Evolutionary conservation across 2,797 vertebrate genomes (phyloP), one percentile per base, ranked within the genome.

Genomic region (Esox lucius): DNA sequence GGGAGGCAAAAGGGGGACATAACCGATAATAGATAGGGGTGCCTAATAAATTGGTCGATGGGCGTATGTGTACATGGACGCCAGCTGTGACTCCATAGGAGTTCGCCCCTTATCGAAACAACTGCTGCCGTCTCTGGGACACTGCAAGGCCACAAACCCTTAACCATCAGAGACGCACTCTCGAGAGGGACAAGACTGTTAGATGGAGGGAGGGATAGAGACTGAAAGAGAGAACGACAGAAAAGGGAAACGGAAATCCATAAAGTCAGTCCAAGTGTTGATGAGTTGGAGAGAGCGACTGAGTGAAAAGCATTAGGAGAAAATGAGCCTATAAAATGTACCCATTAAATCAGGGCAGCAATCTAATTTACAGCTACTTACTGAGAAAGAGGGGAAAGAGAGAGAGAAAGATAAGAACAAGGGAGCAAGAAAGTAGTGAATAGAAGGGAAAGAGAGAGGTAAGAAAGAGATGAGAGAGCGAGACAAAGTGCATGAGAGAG

Each of bases 341-440:
- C 35, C 19, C n/a, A 68, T 68, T 68, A 68, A 46, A 16, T 46
- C 33, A 17, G 26, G 61, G 61, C 61, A 28, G 61, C 24, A 64
- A 64, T 64, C n/a, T 24, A 1, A 62, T 62, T 62, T 62, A 28
- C 24, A 62, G 61, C 12, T 22, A 28, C 11, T 28, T 62, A 26
- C n/a, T 28, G 8, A 24, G 61, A 24, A 22, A 62, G 0, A 62
- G 17, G 15, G 17, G 49, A 49, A 4, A 56, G 22, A 28, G 61
- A 28, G 2, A 64, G 61, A 62, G 59, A 26, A 9, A 62, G n/a
- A 81, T 87, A 88, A 88, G 89, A 83, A 88, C 85, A 42, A 88
- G 73, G 79, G 76, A 42, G 16, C 46, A 61, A 68, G 70, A 64
- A 31, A 75, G 62, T 71, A 48, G 2, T 39, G 33, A 75, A 72